Conservation (phyloP, 2,888 invertebrate genomes). For the Onchidella celtica region DNA sequence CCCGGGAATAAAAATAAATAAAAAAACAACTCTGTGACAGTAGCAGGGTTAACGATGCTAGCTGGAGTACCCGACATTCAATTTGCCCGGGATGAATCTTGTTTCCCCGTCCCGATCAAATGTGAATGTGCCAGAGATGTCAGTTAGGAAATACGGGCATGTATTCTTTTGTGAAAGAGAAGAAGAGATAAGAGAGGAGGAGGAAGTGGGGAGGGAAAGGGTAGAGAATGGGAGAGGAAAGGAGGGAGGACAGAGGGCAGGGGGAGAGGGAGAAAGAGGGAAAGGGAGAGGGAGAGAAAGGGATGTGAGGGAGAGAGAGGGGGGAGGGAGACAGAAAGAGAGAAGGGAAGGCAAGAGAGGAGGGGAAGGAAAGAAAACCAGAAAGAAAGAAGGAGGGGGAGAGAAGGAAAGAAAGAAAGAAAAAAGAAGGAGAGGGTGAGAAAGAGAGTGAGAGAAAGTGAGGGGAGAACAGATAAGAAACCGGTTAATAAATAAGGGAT, state of each 20-base stretch:
- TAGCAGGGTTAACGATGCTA: no score
- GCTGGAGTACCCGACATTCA: no score
- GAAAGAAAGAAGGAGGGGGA: not conserved
- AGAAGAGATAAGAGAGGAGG: not conserved
- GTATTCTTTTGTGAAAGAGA: not conserved
- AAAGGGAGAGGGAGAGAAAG: not conserved
- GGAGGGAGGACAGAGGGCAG: not conserved
- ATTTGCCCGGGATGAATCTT: no score
- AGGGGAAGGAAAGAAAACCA: not conserved
- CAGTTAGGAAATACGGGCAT: not conserved
- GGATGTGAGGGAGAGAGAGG: not conserved
- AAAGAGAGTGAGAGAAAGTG: no score
- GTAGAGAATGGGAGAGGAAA: not conserved
- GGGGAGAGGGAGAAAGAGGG: no score
- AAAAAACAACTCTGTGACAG: no score
- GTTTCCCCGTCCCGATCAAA: no score
- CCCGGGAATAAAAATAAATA: no score
- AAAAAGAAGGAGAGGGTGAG: not conserved
- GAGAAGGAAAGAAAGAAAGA: constrained; percentile 6
- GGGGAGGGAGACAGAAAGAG: not conserved
- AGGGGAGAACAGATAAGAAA: no score
- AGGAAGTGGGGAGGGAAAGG: not conserved
- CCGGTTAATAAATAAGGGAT: no score
- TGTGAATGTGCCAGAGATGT: no score
- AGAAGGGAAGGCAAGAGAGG: no score